These are phyloP conservation scores for Lathamus discolor DNA, from an alignment of 2,113 vertebrate species.

Conservation along the genomic window DNA sequence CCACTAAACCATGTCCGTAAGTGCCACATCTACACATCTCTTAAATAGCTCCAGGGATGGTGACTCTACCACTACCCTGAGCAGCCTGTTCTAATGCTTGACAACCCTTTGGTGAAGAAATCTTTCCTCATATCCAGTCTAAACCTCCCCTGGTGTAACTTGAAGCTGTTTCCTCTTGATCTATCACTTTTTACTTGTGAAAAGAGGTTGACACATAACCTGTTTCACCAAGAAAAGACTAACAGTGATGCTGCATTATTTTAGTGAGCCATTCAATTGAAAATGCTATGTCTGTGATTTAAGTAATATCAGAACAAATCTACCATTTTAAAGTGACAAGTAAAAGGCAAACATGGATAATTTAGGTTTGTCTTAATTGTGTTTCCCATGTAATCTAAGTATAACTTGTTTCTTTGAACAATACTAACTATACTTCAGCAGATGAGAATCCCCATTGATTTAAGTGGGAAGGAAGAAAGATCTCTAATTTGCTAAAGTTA, in stretches of 20 bases:
- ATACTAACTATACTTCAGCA: background rate
- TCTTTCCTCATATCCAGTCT: background rate
- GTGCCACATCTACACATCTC: background rate
- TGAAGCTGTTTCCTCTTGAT: background rate
- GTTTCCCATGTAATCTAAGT: background rate
- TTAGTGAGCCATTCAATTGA: background rate
- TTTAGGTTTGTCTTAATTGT: background rate
- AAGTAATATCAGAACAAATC: background rate
- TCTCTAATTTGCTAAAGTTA: background rate
- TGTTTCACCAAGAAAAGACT: background rate
- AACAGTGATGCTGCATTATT: rapidly evolving
- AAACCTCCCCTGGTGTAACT: background rate
- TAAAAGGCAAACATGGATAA: background rate
- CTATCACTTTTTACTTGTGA: background rate
- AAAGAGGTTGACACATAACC: background rate
- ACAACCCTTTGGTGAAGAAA: rapidly evolving
- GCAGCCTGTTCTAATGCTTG: background rate
- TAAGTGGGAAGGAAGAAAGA: background rate
- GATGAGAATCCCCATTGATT: conserved; percentile 4
- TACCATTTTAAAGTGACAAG: background rate
- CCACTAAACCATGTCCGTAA: background rate
- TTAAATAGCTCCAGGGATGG: background rate
- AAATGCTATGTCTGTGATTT: background rate
- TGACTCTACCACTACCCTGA: background rate
- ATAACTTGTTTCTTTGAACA: background rate